phyloP scores from a whole-genome alignment of 1,140 invertebrate species.

The Orius insidiosus region DNA sequence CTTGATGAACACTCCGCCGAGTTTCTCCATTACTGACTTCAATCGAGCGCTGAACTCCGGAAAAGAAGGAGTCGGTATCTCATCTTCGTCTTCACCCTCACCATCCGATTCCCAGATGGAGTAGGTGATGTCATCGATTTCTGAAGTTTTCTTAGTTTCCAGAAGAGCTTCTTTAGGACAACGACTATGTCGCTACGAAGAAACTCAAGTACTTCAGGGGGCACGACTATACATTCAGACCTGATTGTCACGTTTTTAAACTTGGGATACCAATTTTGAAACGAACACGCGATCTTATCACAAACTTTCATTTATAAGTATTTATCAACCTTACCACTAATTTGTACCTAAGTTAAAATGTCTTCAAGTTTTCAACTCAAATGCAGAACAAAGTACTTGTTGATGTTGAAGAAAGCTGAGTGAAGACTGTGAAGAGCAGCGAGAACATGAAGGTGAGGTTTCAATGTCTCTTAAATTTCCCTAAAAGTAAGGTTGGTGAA shows the following conservation, averaged over 20 bases:
- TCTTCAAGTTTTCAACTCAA: too few relatives aligned
- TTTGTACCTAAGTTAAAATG: too few relatives aligned
- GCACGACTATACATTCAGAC: slow-evolving; percentile 28
- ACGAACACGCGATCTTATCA: slow-evolving; percentile 30
- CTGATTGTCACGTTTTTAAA: slow-evolving; percentile 31
- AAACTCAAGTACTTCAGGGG: slow-evolving; percentile 33
- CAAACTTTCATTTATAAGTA: slow-evolving; percentile 24
- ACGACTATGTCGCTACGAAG: slow-evolving; percentile 34
- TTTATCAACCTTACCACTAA: too few relatives aligned
- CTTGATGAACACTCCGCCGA: slow-evolving; percentile 42
- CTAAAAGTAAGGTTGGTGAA: too few relatives aligned
- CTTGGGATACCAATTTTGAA: slow-evolving; percentile 32
- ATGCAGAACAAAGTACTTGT: too few relatives aligned
- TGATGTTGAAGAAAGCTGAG: too few relatives aligned
- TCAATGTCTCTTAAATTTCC: too few relatives aligned
- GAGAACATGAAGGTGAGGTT: too few relatives aligned
- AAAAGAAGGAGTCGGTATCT: slow-evolving; percentile 29
- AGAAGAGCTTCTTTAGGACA: slow-evolving; percentile 28
- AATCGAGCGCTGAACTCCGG: slow-evolving; percentile 34
- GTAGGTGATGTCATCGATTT: slow-evolving; percentile 25
- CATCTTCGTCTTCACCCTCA: slow-evolving; percentile 22
- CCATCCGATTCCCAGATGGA: slow-evolving; percentile 21
- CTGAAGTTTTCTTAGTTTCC: slow-evolving; percentile 11
- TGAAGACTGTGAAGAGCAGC: too few relatives aligned
- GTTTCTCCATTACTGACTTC: slow-evolving; percentile 29